Evolutionary conservation across 2,113 vertebrate species (phyloP).

Genomic region (Clarias macrocephalus): DNA sequence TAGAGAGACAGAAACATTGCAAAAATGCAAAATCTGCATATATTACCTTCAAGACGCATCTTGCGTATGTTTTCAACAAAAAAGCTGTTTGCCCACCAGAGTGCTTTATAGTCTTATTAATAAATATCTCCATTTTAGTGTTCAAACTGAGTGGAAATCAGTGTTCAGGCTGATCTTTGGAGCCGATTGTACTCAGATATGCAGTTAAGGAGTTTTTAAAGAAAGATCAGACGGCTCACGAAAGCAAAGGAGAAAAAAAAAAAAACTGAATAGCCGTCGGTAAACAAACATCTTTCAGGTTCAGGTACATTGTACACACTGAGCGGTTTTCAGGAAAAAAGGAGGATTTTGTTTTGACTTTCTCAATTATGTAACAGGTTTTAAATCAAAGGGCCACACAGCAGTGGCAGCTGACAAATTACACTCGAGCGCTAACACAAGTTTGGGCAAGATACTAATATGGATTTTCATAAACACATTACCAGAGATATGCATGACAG

Average conservation of each 20-base stretch:
- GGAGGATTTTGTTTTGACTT: constrained; percentile 35
- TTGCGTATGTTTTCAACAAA: background rate
- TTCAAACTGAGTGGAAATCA: background rate
- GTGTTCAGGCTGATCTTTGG: background rate
- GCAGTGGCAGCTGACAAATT: constrained; percentile 39
- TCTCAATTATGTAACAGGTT: constrained; percentile 33
- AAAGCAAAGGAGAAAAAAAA: background rate
- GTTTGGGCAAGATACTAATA: constrained; percentile 37
- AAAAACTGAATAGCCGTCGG: no score
- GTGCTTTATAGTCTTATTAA: background rate
- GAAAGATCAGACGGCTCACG: background rate
- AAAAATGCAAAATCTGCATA: background rate
- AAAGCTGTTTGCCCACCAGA: background rate
- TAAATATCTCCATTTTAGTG: background rate
- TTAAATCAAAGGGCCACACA: constrained; percentile 31
- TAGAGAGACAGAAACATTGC: background rate
- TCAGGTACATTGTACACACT: no score
- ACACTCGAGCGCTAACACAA: constrained; percentile 24
- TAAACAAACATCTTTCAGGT: no score
- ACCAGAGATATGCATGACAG: constrained; percentile 28
- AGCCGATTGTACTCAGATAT: background rate
- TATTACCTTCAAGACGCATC: background rate
- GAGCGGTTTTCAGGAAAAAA: background rate
- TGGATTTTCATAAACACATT: constrained; percentile 41
- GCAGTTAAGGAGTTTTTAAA: no score